Evolutionary conservation across 2,113 vertebrate species (phyloP).

Genomic region (Anseranas semipalmata): DNA sequence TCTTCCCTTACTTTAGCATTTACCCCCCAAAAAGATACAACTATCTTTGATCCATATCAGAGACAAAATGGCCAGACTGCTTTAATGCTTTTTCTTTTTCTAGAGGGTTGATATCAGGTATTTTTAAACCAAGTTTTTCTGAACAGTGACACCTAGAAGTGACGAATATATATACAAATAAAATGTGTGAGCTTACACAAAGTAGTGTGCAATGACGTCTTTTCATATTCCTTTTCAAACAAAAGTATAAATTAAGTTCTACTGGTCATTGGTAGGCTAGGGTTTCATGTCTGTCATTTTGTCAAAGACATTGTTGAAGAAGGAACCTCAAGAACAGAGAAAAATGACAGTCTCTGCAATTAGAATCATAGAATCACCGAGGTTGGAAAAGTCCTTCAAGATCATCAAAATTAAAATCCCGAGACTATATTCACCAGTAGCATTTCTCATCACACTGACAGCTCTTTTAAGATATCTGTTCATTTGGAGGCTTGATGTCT

Average conservation of each 20-base stretch:
- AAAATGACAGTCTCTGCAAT: not conserved
- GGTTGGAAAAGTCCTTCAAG: no score
- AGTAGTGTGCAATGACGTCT: rapidly evolving
- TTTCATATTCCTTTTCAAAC: not conserved
- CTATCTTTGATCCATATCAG: not conserved
- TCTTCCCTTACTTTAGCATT: not conserved
- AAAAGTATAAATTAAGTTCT: not conserved
- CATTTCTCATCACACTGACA: not conserved
- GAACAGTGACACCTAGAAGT: not conserved
- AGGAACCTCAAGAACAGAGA: not conserved
- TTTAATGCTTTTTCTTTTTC: not conserved
- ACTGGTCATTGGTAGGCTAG: not conserved
- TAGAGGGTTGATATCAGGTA: not conserved
- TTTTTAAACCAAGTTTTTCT: not conserved
- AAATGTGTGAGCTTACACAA: not conserved
- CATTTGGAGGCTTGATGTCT: not conserved
- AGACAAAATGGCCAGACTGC: not conserved
- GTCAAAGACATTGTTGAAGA: not conserved
- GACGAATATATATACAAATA: not conserved
- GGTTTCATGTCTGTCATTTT: not conserved
- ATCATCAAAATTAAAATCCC: not conserved
- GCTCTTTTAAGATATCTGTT: not conserved
- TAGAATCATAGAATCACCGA: not conserved
- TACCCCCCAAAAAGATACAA: not conserved
- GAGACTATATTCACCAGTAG: not conserved